phyloP scores from a whole-genome alignment of 1,140 invertebrate species.

The Cotesia glomerata region DNA sequence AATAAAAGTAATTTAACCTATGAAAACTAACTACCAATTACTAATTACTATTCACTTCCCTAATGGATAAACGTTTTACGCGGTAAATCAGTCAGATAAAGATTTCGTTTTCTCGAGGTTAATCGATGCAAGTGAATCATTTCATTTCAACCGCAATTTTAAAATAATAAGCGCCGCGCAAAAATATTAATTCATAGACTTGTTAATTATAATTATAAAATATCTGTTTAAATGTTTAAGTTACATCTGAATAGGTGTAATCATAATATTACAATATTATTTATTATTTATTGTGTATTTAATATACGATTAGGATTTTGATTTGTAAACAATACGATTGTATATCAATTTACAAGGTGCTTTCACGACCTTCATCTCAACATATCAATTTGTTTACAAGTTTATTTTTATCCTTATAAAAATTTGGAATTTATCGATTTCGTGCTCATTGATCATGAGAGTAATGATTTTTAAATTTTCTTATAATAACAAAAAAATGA shows the following conservation, averaged over 20 bases:
- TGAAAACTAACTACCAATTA: too few relatives aligned
- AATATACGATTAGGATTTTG: not conserved
- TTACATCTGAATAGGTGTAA: not conserved
- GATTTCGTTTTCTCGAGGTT: not conserved
- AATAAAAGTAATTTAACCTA: not conserved
- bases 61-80: too few relatives aligned
- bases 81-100: not conserved
- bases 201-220: not conserved
- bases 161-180: not conserved
- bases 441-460: not conserved
- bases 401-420: not conserved
- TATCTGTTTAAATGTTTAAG: not conserved
- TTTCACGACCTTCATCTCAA: slow-evolving; percentile 7
- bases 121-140: not conserved
- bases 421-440: not conserved
- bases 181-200: not conserved
- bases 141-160: not conserved
- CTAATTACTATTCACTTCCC: too few relatives aligned
- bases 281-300: not conserved
- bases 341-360: slow-evolving; percentile 2
- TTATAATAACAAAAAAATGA: too few relatives aligned
- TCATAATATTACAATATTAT: not conserved
- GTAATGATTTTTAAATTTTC: not conserved
- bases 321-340: not conserved
- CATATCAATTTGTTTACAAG: slow-evolving; percentile 15